Percentiles rank a stretch among this genome's conserved stretches.
phyloP scores from a whole-genome alignment of 2,888 invertebrate genomes.

The Schizotus pectinicornis region DNA sequence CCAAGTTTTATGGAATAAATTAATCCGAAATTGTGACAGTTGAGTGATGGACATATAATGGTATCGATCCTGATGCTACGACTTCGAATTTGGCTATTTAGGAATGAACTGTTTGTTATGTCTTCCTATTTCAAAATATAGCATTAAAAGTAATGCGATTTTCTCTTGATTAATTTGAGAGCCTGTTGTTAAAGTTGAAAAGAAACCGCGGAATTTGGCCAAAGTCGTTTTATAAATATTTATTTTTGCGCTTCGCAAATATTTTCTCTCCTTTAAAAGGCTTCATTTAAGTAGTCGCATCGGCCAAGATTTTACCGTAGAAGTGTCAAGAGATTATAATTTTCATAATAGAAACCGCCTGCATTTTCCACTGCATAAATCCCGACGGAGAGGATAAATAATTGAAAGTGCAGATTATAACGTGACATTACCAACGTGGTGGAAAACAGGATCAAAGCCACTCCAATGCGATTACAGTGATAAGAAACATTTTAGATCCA shows the following conservation, averaged over 20 bases:
- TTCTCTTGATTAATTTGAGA: background rate
- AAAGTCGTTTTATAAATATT: background rate
- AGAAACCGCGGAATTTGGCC: background rate
- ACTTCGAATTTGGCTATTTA: too few relatives aligned
- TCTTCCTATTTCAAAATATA: background rate
- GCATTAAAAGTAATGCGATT: background rate
- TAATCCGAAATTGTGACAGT: too few relatives aligned
- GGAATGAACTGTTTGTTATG: background rate
- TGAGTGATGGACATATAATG: too few relatives aligned
- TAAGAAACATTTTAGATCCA: constrained; percentile 1
- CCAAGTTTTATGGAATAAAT: too few relatives aligned
- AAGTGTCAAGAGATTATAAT: constrained; percentile 18
- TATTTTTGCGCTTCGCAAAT: constrained; percentile 4
- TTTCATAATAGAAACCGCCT: too few relatives aligned
- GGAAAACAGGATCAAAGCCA: background rate
- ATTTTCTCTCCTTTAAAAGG: constrained; percentile 11
- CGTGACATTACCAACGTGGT: too few relatives aligned
- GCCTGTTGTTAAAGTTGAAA: background rate
- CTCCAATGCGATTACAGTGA: background rate
- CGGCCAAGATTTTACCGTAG: constrained; percentile 19
- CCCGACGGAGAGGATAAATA: too few relatives aligned
- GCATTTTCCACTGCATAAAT: too few relatives aligned
- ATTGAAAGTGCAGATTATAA: too few relatives aligned
- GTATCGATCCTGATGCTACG: too few relatives aligned
- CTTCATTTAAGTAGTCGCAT: constrained; percentile 10